These are phyloP conservation scores for Sinopyrophorus schimmeli DNA, from an alignment of 2,888 invertebrate genomes.

Conservation along the genomic window DNA sequence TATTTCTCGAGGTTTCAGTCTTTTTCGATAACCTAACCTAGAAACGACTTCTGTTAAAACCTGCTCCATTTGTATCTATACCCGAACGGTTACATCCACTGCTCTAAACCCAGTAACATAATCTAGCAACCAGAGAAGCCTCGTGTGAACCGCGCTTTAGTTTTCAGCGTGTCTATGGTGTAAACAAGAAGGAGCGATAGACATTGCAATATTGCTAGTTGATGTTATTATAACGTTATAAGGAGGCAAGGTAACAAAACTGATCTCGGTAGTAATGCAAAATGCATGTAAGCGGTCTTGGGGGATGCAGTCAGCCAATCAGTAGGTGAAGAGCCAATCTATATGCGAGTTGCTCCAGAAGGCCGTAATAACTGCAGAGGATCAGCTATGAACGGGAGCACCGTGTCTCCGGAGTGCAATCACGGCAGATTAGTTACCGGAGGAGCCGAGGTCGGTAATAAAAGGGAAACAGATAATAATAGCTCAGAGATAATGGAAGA, in stretches of 20 bases:
- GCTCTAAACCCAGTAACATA: too few species aligned
- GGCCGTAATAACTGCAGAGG: slow-evolving; percentile 44
- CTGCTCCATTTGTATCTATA: too few species aligned
- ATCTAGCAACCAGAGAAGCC: too few species aligned
- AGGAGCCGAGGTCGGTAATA: slow-evolving; percentile 38
- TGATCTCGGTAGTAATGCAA: slow-evolving; percentile 20
- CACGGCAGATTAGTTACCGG: slow-evolving; percentile 47
- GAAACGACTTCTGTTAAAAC: too few species aligned
- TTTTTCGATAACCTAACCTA: too few species aligned
- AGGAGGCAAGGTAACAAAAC: not conserved
- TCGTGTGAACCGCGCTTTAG: too few species aligned
- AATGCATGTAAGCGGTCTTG: slow-evolving; percentile 31
- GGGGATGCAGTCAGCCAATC: slow-evolving; percentile 41
- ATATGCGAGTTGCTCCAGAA: slow-evolving; percentile 40
- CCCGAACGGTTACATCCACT: too few species aligned
- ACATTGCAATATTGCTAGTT: slow-evolving; percentile 15
- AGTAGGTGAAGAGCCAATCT: slow-evolving; percentile 42
- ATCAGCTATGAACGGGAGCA: slow-evolving; percentile 35
- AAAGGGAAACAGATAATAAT: slow-evolving; percentile 47
- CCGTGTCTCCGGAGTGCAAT: slow-evolving; percentile 45
- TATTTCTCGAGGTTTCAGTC: too few species aligned
- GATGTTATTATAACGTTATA: slow-evolving; percentile 12
- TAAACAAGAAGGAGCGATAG: slow-evolving; percentile 3
- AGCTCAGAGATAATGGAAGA: slow-evolving; percentile 47
- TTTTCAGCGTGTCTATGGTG: too few species aligned